phyloP scores from a whole-genome alignment of 2,797 vertebrate genomes.

The Picus viridis region DNA sequence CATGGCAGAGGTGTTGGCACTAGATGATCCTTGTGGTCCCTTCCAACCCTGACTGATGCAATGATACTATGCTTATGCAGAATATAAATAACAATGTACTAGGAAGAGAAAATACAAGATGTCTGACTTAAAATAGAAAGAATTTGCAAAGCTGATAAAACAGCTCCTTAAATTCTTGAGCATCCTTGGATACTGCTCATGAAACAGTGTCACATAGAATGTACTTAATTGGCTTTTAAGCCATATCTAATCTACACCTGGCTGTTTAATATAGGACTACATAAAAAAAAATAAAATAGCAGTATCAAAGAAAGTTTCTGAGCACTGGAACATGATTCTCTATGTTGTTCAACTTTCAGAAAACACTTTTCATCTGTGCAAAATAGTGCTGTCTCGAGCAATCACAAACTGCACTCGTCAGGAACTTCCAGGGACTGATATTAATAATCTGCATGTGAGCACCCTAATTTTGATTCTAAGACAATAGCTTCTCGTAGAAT shows the following conservation, averaged over 20 bases:
- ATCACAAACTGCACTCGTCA: not conserved
- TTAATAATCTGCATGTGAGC: not conserved
- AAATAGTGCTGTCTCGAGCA: not conserved
- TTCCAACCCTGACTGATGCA: too few species aligned
- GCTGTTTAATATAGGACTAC: not conserved
- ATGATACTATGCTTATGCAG: not conserved
- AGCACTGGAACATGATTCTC: too few species aligned
- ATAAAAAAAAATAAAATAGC: not conserved
- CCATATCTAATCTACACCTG: not conserved
- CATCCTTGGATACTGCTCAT: not conserved
- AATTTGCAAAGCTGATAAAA: not conserved
- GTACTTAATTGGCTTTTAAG: not conserved
- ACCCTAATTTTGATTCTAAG: not conserved
- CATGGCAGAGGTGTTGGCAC: too few species aligned
- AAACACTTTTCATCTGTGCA: not conserved
- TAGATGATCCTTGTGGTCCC: too few species aligned
- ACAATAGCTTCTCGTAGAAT: not conserved
- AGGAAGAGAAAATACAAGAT: not conserved
- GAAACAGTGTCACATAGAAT: not conserved
- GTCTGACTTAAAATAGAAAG: not conserved
- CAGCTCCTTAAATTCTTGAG: not conserved
- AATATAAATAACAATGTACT: not conserved
- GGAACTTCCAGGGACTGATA: not conserved
- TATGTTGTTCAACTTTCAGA: not conserved
- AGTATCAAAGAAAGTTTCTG: not conserved